Base-by-base conservation (phyloP, 1,140 invertebrate genomes). In the Planococcus citri region DNA sequence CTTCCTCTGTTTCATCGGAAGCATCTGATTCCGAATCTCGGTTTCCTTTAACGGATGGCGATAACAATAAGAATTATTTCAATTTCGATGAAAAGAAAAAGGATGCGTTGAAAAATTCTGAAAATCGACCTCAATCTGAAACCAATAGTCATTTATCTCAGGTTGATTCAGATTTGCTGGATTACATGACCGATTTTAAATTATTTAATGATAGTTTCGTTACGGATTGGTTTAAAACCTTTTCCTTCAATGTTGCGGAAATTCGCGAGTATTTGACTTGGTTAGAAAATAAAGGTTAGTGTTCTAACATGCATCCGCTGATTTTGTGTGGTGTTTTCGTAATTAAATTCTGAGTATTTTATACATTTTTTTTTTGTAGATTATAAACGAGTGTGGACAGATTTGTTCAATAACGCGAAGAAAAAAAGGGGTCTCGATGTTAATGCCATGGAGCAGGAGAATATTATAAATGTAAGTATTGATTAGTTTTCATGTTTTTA, bases 331-430 rank as follows among this genome's bases (percentile, higher is more conserved):
- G 20, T 25, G n/a, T n/a, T n/a, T n/a, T n/a, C n/a, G n/a, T n/a
- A n/a, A 33, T 33, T 6, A 33, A 6, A 12, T 33, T 33, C 12
- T 12, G 29, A 33, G 3, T 33, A 33, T 33, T 33, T 12, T 3
- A 33, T 6, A 33, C 10, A 2, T 64, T 64, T 25, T 24, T 25
- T 64, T 24, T 10, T 25, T 64, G 3, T 17, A 64, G 60, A 64
- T 6, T 64, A 64, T 17, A 64, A 64, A 64, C 60, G 60, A 64
- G 4, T 64, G 10, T 64, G 60, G 60, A 27, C 60, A 22, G 24
- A 64, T 25, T 24, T 64, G 3, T 25, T 24, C 20, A 64, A 64
- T 17, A 64, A 64, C 22, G 60, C 22, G 9, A 3, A 21, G 10
- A 64, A 27, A 64, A 64, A 64, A 25, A 64, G 17, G 10, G 25